Evolutionary conservation across 1,140 invertebrate species (phyloP), one percentile per base, ranked within the genome.

Genomic region (Drosophila nebulosa): DNA sequence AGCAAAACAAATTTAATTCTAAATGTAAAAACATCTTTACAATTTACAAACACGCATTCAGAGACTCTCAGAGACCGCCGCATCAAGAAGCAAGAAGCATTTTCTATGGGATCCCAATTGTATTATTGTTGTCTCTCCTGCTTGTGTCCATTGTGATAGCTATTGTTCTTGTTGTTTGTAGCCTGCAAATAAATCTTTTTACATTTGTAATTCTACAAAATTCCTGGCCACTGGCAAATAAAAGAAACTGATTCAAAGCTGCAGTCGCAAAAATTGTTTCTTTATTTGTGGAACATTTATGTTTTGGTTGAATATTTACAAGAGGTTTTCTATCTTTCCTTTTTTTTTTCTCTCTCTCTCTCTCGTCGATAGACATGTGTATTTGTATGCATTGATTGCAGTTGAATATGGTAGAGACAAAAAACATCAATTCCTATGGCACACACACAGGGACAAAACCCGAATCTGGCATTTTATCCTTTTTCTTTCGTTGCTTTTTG

Each of bases 191-290:
- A 74, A 88, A 88, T 79, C 60, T 69, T 39, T 79, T 79, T 88
- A 88, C 75, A 88, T 88, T 83, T 70, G 64, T 88, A 76, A 73
- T 79, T 76, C 74, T 79, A 76, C 50, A 64, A 65, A 78, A 64
- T 78, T 86, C 64, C 35, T 53, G 32, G 16, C 16, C 21, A 46
- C 16, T 61, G 55, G 22, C 61, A 79, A 74, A 85, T 55, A 24
- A 75, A 46, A 53, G 64, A 35, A 53, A 64, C 46, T 65, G 7
- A 42, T 42, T 16, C 39, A 35, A 68, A 68, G 53, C 80, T 76
- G 52, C 52, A 55, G 62, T 36, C 50, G 22, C 58, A 64, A 26
- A 86, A 81, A 78, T 72, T 86, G 83, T 75, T 78, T 80, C 78
- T 85, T 78, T 81, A 78, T 86, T 73, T 56, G 62, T 51, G 52